These are phyloP conservation scores for Venusia cambrica DNA, from an alignment of 2,888 invertebrate genomes.

Conservation along the genomic window DNA sequence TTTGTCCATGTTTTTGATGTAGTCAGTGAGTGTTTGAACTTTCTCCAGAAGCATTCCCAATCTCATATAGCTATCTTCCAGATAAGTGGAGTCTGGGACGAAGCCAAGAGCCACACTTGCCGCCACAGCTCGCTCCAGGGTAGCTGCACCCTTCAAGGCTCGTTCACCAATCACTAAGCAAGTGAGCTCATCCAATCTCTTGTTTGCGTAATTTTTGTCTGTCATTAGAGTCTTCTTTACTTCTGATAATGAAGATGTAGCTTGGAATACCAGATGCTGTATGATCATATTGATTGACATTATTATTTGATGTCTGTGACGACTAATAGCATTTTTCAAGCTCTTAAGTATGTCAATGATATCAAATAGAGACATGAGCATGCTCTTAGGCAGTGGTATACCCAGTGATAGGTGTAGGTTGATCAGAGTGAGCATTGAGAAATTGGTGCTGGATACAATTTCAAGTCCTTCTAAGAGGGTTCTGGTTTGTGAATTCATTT, in stretches of 20 bases:
- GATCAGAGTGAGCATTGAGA: constrained; percentile 75
- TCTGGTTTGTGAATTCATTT: constrained; percentile 68
- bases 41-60: constrained; percentile 83
- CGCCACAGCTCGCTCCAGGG: constrained; percentile 83
- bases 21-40: constrained; percentile 83
- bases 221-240: constrained; percentile 85
- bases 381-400: constrained; percentile 88
- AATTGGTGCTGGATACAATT: constrained; percentile 84
- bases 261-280: constrained; percentile 90
- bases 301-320: constrained; percentile 85
- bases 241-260: constrained; percentile 83
- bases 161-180: constrained; percentile 88
- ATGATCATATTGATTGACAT: constrained; percentile 88
- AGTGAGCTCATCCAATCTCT: constrained; percentile 86
- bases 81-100: constrained; percentile 81
- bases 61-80: constrained; percentile 83
- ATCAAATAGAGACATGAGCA: constrained; percentile 88
- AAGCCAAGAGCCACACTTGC: constrained; percentile 85
- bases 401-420: constrained; percentile 86
- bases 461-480: constrained; percentile 82
- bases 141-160: constrained; percentile 83
- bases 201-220: constrained; percentile 84
- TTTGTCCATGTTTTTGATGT: constrained; percentile 78
- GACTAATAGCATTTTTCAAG: constrained; percentile 85
- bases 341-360: constrained; percentile 91